Evolutionary conservation across 2,113 vertebrate species (phyloP).

Genomic region (Lepus europaeus): DNA sequence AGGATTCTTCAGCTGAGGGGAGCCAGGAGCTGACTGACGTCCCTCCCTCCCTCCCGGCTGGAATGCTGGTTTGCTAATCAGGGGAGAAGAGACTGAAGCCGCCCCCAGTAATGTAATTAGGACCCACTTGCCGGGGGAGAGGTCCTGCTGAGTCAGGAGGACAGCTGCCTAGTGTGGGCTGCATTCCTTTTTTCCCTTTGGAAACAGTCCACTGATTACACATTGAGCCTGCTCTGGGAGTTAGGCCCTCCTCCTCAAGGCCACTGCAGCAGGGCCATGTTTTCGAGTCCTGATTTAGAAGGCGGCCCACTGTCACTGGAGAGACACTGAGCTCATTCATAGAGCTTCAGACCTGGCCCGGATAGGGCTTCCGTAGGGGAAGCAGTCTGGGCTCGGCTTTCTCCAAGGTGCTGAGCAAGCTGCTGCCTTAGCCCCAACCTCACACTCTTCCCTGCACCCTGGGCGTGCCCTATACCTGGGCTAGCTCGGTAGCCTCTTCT

Average conservation of each 20-base stretch:
- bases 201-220: background rate
- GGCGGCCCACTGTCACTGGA: background rate
- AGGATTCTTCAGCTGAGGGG: background rate
- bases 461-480: background rate
- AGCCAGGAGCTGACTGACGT: background rate
- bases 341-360: background rate
- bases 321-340: background rate
- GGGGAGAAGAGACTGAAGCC: background rate
- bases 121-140: background rate
- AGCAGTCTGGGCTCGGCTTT: background rate
- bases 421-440: background rate
- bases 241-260: background rate
- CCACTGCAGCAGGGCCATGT: background rate
- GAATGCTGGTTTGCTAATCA: background rate
- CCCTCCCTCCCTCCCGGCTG: background rate
- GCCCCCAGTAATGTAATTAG: background rate
- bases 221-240: background rate
- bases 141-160: background rate
- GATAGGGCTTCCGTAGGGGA: background rate
- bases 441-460: background rate
- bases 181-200: background rate
- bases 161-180: background rate
- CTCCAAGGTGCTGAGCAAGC: background rate
- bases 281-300: background rate
- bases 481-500: background rate